Evolutionary conservation across 2,888 invertebrate species (phyloP).

Genomic region (Trachelus stipa): DNA sequence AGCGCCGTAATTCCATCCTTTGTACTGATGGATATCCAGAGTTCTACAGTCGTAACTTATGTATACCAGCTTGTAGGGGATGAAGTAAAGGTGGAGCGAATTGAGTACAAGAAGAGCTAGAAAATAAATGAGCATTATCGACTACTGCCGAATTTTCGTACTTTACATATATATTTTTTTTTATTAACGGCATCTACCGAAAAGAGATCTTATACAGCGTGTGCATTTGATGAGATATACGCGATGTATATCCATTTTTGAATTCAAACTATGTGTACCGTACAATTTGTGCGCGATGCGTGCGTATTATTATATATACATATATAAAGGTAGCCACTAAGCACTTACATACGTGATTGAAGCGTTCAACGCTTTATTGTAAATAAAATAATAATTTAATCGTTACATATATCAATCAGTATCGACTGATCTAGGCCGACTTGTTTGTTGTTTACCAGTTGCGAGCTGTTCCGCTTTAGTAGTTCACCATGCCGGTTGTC

Average conservation of each 20-base stretch:
- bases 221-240: too few relatives aligned
- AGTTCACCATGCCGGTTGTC: constrained; percentile 31
- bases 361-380: constrained; percentile 31
- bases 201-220: not conserved
- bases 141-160: too few relatives aligned
- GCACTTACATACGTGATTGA: constrained; percentile 1
- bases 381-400: constrained; percentile 39
- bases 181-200: constrained; percentile 2
- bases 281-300: not conserved
- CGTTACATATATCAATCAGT: not conserved
- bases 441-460: constrained; percentile 2
- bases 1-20: constrained; percentile 95
- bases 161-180: not conserved
- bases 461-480: constrained; percentile 7
- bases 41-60: constrained; percentile 96
- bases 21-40: constrained; percentile 98
- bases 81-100: constrained; percentile 99
- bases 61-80: constrained; percentile 97
- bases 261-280: not conserved
- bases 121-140: constrained; percentile 19
- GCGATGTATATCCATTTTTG: too few relatives aligned
- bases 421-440: not conserved
- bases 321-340: too few relatives aligned
- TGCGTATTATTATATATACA: too few relatives aligned
- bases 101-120: constrained; percentile 94